These are phyloP conservation scores for Leptatherina wallacei DNA, from an alignment of 2,797 vertebrate genomes.

Conservation along the genomic window DNA sequence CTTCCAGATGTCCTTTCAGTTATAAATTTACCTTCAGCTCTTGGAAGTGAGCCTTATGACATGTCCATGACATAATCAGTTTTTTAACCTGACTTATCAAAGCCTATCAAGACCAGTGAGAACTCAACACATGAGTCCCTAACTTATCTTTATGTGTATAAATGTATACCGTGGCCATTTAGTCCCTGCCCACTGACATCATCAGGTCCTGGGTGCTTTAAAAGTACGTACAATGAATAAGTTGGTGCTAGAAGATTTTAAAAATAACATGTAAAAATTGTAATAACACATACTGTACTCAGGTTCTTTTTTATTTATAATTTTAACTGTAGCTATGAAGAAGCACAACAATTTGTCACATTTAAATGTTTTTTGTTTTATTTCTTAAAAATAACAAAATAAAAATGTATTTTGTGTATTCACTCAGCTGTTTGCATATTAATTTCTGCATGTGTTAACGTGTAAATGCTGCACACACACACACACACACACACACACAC, in stretches of 20 bases:
- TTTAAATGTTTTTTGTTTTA: constrained; percentile 27
- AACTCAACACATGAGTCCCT: background rate
- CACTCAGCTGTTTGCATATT: constrained; percentile 16
- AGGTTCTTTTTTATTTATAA: constrained; percentile 55
- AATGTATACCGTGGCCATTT: background rate
- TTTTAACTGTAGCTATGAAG: constrained; percentile 38
- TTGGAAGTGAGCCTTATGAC: background rate
- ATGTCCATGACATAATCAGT: too few species aligned
- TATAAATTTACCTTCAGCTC: background rate
- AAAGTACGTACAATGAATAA: background rate
- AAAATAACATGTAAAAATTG: constrained; percentile 34
- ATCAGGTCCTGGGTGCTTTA: background rate
- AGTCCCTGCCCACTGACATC: background rate
- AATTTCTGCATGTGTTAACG: constrained; percentile 2
- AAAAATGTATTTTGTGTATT: constrained; percentile 41
- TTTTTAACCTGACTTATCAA: background rate
- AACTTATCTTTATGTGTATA: background rate
- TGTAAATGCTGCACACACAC: constrained; percentile 8
- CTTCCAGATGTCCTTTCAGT: background rate
- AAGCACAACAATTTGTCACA: constrained; percentile 25
- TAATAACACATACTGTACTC: constrained; percentile 33
- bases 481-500: background rate
- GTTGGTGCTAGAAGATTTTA: constrained; percentile 40
- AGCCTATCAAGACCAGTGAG: background rate
- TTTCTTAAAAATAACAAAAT: constrained; percentile 26